Evolutionary conservation across 2,113 vertebrate species (phyloP), one percentile per base, ranked within the genome.

Genomic region (Ctenomys sociabilis): DNA sequence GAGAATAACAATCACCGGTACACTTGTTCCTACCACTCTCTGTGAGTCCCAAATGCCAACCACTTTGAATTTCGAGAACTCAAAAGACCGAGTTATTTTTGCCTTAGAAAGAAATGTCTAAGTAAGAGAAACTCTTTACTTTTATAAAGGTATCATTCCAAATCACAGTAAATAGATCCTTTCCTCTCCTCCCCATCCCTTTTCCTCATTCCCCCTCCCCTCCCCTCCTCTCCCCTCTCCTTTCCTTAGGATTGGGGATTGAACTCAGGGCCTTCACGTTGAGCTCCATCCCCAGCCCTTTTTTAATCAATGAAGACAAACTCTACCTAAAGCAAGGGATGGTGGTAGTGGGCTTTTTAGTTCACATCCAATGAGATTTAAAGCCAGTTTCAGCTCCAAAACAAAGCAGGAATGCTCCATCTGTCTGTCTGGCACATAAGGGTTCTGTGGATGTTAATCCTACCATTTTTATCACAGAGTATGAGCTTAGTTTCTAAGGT

Each of bases 1-100:
- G 85, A 72, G 92, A 95, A 54, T 73, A 96, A 96, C 66, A 93
- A 92, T 59, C 70, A 59, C 59, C 87, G n/a, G 12, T 83, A 61
- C 30, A 92, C 43, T 49, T 61, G 94, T 37, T 49, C 61, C n/a
- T 49, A 85, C 0, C 89, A 87, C 37, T 81, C 85, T 93, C 73
- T 86, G 10, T 80, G 73, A 91, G 49, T 63, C 66, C 78, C 54
- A 77, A 61, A 30, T 77, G 43, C 43, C 73, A 45, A 72, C 43
- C 22, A 73, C 84, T 87, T 45, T 90, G 37, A 87, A 75, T 72
- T 89, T 75, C 37, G 90, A 88, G 88, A 63, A 49, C 85, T 90
- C 70, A 63, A 80, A 95, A 89, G 81, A 77, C 49, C 81, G 68
- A n/a, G 64, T 90, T 88, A 90, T 77, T 52, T 90, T 93, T 64